Percentiles rank a stretch among this genome's conserved stretches.
Conservation (phyloP, 2,888 invertebrate species). For the Cremastinae sp. region DNA sequence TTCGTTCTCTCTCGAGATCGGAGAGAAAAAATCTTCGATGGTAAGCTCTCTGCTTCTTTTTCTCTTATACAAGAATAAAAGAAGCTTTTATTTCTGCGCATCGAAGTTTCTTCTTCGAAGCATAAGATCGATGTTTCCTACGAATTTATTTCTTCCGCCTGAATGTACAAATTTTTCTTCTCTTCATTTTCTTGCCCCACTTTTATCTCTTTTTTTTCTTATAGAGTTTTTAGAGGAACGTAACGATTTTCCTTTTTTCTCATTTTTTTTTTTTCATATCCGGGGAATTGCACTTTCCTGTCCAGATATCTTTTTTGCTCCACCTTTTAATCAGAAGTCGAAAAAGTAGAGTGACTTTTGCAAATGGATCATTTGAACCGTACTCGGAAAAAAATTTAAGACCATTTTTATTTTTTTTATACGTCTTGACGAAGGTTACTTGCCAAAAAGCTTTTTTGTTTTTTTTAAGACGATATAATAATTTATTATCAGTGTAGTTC, state of each 20-base stretch:
- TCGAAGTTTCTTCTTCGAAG: constrained; percentile 21
- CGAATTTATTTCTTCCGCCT: constrained; percentile 4
- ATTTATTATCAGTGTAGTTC: no score
- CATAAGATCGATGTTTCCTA: constrained; percentile 21
- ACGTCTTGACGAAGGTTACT: no score
- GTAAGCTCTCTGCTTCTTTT: neutral
- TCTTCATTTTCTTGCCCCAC: neutral
- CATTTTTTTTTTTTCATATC: neutral
- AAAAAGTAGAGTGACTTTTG: no score
- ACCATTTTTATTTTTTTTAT: no score
- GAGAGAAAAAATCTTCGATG: no score
- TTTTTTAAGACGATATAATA: no score
- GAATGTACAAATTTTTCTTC: constrained; percentile 21
- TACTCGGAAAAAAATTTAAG: no score
- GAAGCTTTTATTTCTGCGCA: constrained; percentile 33
- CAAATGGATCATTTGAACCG: no score
- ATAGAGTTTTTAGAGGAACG: constrained; percentile 26
- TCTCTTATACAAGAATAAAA: constrained; percentile 9
- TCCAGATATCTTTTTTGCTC: constrained; percentile 24
- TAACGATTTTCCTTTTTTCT: constrained; percentile 27
- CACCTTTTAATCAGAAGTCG: neutral
- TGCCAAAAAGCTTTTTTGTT: no score
- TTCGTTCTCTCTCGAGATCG: neutral
- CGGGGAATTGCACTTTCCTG: constrained; percentile 6
- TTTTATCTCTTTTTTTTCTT: constrained; percentile 5